Base-by-base conservation (phyloP, 2,797 vertebrate genomes). In the Ficedula albicollis region DNA sequence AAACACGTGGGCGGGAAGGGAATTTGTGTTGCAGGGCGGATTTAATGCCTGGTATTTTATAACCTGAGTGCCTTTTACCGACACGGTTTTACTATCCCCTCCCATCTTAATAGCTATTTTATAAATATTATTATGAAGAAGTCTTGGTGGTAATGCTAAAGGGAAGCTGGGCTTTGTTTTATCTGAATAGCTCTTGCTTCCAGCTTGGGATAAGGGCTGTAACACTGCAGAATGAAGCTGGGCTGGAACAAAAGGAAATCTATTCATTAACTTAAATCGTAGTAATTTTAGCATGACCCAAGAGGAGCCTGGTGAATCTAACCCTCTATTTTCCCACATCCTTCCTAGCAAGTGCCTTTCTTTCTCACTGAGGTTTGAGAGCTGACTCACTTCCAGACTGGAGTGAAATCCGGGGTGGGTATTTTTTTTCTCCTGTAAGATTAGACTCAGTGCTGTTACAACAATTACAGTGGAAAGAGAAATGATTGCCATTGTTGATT, bases 261-360 rank as follows among this genome's bases (percentile, higher is more conserved):
- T 93, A 70, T 94, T 96, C 93, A 93, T 95, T 96, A 95, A 81
- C 85, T 95, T 94, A 94, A 96, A 95, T 96, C 63, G 89, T 92
- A 96, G 95, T 96, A 97, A 97, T 96, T 97, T 95, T 93, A 90
- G 87, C 90, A 44, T 95, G 96, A 94, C 95, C 96, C 90, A 95
- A 91, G 91, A 96, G 93, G 85, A 95, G 91, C 84, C 68, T 95
- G 48, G 77, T 96, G 91, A 95, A 95, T 93, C 95, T 93, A 96
- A 95, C 79, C 85, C 83, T 90, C 94, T 96, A 91, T 97, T 96
- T 97, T 93, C 93, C 84, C 85, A 92, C 85, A 89, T 94, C 85
- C 59, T 89, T 97, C 90, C 89, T 96, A 95, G 74, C 63, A 95
- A 95, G 70, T 72, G 86, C 95, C 83, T 96, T 75, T 62, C 92